Percentiles rank a stretch among this genome's conserved stretches.
Evolutionary conservation across 1,140 invertebrate genomes (phyloP).

Genomic region (Calycopis cecrops): DNA sequence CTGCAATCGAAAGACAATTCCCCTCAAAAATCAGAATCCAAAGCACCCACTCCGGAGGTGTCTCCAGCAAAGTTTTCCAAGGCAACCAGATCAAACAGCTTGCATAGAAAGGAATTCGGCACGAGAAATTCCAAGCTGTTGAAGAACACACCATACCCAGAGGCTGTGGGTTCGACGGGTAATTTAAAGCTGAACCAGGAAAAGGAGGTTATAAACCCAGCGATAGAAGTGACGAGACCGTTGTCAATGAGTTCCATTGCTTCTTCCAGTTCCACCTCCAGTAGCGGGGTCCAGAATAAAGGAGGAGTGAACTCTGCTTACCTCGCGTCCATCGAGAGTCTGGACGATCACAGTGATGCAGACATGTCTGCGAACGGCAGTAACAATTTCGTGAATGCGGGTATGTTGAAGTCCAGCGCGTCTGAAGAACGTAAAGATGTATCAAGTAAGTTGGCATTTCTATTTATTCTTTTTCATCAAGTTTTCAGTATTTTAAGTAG

Average conservation of each 20-base stretch:
- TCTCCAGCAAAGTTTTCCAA: conserved; percentile 53
- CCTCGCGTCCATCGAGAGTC: conserved; percentile 86
- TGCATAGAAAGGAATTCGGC: conserved; percentile 53
- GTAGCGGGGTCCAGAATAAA: conserved; percentile 76
- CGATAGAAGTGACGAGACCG: conserved; percentile 75
- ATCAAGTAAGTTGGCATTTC: conserved; percentile 41
- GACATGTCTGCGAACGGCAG: conserved; percentile 76
- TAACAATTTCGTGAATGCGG: conserved; percentile 75
- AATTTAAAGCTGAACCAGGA: conserved; percentile 56
- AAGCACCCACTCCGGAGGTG: conserved; percentile 34
- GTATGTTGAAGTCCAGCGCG: conserved; percentile 63
- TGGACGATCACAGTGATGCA: conserved; percentile 80
- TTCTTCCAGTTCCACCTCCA: conserved; percentile 85
- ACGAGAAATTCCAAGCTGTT: conserved; percentile 44
- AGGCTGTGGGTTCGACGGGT: conserved; percentile 54
- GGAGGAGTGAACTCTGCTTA: conserved; percentile 79
- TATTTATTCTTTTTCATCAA: too few species aligned
- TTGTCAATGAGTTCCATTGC: conserved; percentile 88
- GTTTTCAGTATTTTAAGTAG: too few species aligned
- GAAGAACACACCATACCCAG: conserved; percentile 56
- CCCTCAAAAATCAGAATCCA: conserved; percentile 41
- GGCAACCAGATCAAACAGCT: conserved; percentile 51
- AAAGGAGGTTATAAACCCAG: conserved; percentile 56
- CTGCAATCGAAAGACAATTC: conserved; percentile 56
- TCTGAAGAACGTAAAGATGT: conserved; percentile 57